Evolutionary conservation across 2,797 vertebrate species (phyloP).

Genomic region (Tenualosa ilisha): DNA sequence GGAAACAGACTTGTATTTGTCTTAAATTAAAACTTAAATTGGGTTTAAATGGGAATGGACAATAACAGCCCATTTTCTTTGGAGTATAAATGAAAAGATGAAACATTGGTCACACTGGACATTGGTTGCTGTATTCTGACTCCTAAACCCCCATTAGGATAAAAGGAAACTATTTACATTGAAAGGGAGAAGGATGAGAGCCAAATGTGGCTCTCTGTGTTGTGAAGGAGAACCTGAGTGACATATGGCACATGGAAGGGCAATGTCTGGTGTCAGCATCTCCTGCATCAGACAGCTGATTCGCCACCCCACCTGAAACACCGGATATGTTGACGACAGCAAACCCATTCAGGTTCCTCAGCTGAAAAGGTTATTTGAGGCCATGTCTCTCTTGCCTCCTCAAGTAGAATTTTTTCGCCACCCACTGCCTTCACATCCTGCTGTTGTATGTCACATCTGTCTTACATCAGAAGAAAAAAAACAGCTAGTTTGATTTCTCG

Average conservation of each 20-base stretch:
- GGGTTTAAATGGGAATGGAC: no score
- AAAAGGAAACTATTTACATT: no score
- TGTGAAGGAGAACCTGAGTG: neutral
- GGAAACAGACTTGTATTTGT: no score
- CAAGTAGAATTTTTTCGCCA: neutral
- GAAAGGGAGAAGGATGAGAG: no score
- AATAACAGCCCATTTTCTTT: no score
- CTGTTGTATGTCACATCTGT: neutral
- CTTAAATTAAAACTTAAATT: no score
- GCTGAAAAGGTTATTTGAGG: conserved; percentile 1
- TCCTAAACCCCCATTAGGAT: no score
- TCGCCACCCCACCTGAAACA: neutral
- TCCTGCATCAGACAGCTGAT: neutral
- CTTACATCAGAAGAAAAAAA: neutral
- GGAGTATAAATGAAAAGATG: no score
- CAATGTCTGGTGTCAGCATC: neutral
- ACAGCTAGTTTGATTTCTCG: neutral
- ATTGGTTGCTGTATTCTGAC: no score
- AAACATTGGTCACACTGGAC: no score
- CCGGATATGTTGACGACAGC: neutral
- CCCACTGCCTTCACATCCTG: conserved; percentile 11
- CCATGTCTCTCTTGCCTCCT: neutral
- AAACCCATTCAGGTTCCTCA: neutral
- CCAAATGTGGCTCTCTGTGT: no score
- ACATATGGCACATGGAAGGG: neutral